phyloP scores from a whole-genome alignment of 1,140 invertebrate species.

The Wasmannia auropunctata region DNA sequence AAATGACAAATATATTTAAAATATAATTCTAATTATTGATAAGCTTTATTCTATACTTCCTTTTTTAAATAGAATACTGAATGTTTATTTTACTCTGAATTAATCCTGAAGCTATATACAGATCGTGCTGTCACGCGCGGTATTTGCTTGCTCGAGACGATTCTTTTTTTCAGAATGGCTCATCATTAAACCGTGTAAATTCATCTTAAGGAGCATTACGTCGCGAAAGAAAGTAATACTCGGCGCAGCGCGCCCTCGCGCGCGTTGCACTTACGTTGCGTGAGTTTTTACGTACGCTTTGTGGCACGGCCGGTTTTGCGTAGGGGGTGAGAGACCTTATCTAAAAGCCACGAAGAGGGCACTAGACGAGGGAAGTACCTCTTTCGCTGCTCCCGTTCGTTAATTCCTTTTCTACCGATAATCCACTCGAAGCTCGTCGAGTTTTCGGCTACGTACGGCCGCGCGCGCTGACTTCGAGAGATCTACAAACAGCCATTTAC shows the following conservation, averaged over 20 bases:
- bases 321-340: constrained; percentile 72
- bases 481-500: constrained; percentile 73
- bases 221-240: constrained; percentile 1
- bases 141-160: not conserved
- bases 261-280: constrained; percentile 8
- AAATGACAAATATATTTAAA: not conserved
- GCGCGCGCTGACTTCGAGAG: constrained; percentile 65
- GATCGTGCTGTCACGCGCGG: not conserved
- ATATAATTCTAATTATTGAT: not conserved
- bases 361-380: constrained; percentile 72
- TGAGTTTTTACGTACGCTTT: constrained; percentile 64
- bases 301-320: constrained; percentile 50
- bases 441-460: constrained; percentile 65
- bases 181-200: constrained; percentile 1
- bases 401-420: constrained; percentile 75
- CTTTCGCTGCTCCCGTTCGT: constrained; percentile 68
- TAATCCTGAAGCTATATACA: not conserved
- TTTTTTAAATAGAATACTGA: not conserved
- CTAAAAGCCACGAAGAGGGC: constrained; percentile 72
- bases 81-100: not conserved
- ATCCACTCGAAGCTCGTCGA: constrained; percentile 70
- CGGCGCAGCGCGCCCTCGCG: constrained; percentile 29
- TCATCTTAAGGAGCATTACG: constrained; percentile 21
- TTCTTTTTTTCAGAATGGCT: not conserved
- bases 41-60: not conserved